A percentile compares a stretch with the other conserved stretches of the same genome.
Evolutionary conservation across 2,797 vertebrate species (phyloP).

Genomic region (Smutsia temminckii): DNA sequence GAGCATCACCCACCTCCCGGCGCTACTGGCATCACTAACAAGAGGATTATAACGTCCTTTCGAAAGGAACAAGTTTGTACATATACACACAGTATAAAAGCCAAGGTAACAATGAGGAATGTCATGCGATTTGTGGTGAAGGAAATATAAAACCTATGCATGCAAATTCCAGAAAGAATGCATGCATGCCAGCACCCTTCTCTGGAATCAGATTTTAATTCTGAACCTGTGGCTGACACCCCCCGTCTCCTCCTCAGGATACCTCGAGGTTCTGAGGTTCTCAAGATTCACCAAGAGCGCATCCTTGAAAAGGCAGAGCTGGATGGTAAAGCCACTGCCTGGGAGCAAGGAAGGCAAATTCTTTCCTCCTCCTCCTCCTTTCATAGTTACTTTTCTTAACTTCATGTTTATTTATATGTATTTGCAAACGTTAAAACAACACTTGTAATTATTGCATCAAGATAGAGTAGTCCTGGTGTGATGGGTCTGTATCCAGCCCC

Average conservation of each 20-base stretch:
- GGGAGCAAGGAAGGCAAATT: background rate
- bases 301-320: background rate
- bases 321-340: background rate
- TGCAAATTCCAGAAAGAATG: background rate
- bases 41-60: background rate
- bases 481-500: background rate
- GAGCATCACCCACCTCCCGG: background rate
- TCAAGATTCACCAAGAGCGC: background rate
- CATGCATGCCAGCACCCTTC: background rate
- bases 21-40: background rate
- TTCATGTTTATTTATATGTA: background rate
- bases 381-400: slow-evolving; percentile 19
- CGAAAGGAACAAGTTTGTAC: background rate
- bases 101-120: background rate
- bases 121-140: background rate
- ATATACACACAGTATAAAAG: background rate
- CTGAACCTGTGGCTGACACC: background rate
- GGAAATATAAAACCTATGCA: background rate
- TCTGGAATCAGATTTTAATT: background rate
- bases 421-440: slow-evolving; percentile 53
- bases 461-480: background rate
- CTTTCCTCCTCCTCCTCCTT: background rate
- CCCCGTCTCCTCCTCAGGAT: background rate
- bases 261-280: background rate
- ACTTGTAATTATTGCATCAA: slow-evolving; percentile 45